Evolutionary conservation across 2,797 vertebrate genomes (phyloP).

Genomic region (Sebastes elongatus): DNA sequence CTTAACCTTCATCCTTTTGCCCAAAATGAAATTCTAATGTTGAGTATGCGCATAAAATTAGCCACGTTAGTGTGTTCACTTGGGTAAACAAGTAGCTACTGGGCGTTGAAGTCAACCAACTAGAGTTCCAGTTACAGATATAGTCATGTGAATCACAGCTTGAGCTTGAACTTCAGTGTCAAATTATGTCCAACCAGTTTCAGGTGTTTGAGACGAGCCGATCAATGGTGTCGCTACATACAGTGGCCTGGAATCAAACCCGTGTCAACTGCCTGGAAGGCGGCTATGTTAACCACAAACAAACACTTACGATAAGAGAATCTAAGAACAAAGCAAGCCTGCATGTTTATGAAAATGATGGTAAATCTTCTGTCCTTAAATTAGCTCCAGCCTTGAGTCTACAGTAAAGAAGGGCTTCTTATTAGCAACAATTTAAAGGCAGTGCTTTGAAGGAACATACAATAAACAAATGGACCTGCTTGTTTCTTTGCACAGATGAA

Average conservation of each 20-base stretch:
- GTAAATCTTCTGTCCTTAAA: conserved; percentile 26
- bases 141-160: background rate
- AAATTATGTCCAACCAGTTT: background rate
- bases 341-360: background rate
- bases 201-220: background rate
- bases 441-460: background rate
- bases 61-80: background rate
- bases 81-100: background rate
- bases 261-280: conserved; percentile 38
- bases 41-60: background rate
- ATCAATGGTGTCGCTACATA: background rate
- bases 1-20: background rate
- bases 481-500: conserved; percentile 47
- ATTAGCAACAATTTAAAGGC: background rate
- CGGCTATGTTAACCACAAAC: background rate
- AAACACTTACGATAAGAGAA: background rate
- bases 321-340: background rate
- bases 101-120: background rate
- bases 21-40: background rate
- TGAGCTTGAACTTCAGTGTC: background rate
- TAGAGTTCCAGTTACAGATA: background rate
- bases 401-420: background rate
- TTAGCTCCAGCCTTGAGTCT: conserved; percentile 1
- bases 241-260: conserved; percentile 65
- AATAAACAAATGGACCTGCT: conserved; percentile 8